Percentiles rank a stretch among this genome's conserved stretches.
Evolutionary conservation across 2,113 vertebrate genomes (phyloP).

Genomic region (Hymenochirus boettgeri): DNA sequence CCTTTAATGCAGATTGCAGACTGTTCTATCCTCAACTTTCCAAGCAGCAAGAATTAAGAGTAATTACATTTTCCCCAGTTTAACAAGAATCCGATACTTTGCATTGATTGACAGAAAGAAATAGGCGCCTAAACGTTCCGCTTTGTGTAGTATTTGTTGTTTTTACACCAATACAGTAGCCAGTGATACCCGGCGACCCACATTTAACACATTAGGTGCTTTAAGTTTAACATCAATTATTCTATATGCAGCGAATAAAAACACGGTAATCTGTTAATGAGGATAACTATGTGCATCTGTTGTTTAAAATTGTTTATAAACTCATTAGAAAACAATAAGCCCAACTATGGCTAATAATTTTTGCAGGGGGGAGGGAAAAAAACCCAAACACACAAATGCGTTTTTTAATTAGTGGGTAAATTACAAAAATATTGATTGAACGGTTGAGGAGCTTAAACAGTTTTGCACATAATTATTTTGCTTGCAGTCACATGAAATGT

Average conservation of each 20-base stretch:
- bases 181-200: slow-evolving; percentile 21
- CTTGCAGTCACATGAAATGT: background rate
- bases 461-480: slow-evolving; percentile 24
- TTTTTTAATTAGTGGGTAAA: slow-evolving; percentile 39
- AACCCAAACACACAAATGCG: slow-evolving; percentile 29
- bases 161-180: background rate
- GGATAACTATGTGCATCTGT: slow-evolving; percentile 29
- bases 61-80: slow-evolving; percentile 8
- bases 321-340: slow-evolving; percentile 31
- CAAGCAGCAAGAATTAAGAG: slow-evolving; percentile 21
- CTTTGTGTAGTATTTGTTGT: slow-evolving; percentile 1
- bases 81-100: background rate
- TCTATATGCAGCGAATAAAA: slow-evolving; percentile 27
- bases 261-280: slow-evolving; percentile 29
- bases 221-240: slow-evolving; percentile 42
- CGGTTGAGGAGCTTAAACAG: background rate
- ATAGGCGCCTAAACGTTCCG: background rate
- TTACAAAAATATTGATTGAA: slow-evolving; percentile 21
- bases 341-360: slow-evolving; percentile 30
- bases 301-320: slow-evolving; percentile 43
- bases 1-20: too few species aligned
- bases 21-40: background rate
- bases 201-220: slow-evolving; percentile 35
- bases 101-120: slow-evolving; percentile 11
- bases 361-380: background rate